Base-by-base conservation (phyloP, 1,140 invertebrate species). In the Drosophila sturtevanti region DNA sequence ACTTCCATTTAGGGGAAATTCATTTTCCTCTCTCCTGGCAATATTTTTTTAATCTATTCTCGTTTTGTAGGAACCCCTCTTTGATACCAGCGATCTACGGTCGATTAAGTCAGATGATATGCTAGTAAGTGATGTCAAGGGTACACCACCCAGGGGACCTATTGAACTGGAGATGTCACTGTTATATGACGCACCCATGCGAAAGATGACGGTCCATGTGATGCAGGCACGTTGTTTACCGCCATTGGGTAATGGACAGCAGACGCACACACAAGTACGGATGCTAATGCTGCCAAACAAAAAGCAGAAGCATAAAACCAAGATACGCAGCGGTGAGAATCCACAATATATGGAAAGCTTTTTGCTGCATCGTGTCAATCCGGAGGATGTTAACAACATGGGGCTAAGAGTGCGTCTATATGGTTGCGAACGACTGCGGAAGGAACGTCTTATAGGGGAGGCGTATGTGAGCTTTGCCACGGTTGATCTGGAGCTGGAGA, bases 261-360 rank as follows among this genome's bases (percentile, higher is more conserved):
- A 95, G 90, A 95, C 95, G 81, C 96, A 96, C 89, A 95, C 96
- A 7, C 97, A 97, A 63, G 96, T 98, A 22, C 94, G 97, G 37
- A 93, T 98, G 64, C 94, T 98, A 27, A 93, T 98, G 73, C 92
- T 98, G 60, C 98, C 98, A 0, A 95, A 96, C 74, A 98, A 98
- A 82, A 98, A 98, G 91, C 97, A 98, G 89, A 97, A 98, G 79
- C 96, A 97, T 91, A 98, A 98, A 92, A 98, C 97, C 4, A 97
- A 97, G 92, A 96, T 98, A 18, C 95, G 97, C 63, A 95, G 96
- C 68, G 97, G 97, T 1, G 95, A 97, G 79, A 97, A 96, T 87
- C 97, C 97, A 1, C 96, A 97, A 82, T 98, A 97, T 86, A 96
- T 98, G 94, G 98, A 98, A 91, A 97, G 96, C 79, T 98, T 98